A percentile compares a stretch with the other conserved stretches of the same genome.
phyloP scores from a whole-genome alignment of 1,140 invertebrate genomes.

The Rhyacophila brunnea region DNA sequence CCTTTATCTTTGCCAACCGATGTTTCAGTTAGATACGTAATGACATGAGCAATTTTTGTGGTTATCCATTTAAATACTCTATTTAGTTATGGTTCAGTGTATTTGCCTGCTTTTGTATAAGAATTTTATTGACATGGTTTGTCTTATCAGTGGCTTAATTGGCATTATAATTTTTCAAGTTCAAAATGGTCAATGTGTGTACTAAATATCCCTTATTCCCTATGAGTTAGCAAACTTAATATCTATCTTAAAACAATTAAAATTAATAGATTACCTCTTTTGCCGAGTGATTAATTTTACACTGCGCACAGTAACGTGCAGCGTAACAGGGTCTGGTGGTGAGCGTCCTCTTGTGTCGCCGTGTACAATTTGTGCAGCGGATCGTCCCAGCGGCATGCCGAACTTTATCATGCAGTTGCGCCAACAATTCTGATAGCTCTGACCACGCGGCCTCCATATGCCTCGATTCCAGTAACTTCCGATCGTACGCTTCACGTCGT shows the following conservation, averaged over 20 bases:
- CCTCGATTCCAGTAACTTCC: constrained; percentile 68
- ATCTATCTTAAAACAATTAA: constrained; percentile 8
- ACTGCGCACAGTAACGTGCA: constrained; percentile 84
- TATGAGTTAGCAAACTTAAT: not conserved
- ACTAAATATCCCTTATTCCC: not conserved
- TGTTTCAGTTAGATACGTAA: too few species aligned
- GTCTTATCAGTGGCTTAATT: too few species aligned
- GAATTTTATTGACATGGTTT: too few species aligned
- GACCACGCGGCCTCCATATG: constrained; percentile 82
- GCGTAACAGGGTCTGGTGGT: constrained; percentile 85
- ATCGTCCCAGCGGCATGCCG: constrained; percentile 90
- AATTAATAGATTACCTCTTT: constrained; percentile 68
- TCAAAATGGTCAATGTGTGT: too few species aligned
- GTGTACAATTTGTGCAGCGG: constrained; percentile 86
- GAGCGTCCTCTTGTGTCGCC: constrained; percentile 80
- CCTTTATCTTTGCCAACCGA: too few species aligned
- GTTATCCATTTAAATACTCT: too few species aligned
- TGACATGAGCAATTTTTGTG: too few species aligned
- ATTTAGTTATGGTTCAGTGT: too few species aligned
- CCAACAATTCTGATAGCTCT: constrained; percentile 76
- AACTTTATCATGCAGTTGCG: constrained; percentile 89
- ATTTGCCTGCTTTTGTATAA: too few species aligned
- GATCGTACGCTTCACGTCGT: constrained; percentile 73
- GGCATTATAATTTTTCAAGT: too few species aligned
- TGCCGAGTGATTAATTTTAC: constrained; percentile 87